Conservation (phyloP, 2,113 vertebrate genomes). For the Forbesichthys agassizii region DNA sequence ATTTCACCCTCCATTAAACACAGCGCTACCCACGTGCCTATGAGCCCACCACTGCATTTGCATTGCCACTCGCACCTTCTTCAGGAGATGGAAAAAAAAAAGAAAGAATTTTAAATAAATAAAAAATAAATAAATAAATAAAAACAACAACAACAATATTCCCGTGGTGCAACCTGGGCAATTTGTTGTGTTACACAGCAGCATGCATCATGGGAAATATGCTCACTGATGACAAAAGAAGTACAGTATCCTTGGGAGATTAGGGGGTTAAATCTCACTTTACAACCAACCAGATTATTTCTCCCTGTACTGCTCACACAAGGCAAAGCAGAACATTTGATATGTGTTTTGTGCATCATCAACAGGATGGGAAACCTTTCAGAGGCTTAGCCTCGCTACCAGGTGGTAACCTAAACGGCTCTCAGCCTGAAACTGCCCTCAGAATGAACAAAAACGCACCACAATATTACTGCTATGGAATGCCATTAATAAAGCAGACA, state of each 20-base stretch:
- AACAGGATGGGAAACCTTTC: constrained; percentile 49
- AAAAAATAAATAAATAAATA: not conserved
- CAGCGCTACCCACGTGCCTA: constrained; percentile 35
- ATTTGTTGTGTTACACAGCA: constrained; percentile 46
- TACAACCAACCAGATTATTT: constrained; percentile 64
- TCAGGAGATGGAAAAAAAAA: constrained; percentile 27
- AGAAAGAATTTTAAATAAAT: constrained; percentile 13
- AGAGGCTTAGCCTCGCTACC: constrained; percentile 52
- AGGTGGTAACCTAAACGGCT: constrained; percentile 63
- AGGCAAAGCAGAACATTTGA: constrained; percentile 48
- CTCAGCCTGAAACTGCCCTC: not conserved
- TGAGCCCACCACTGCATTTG: constrained; percentile 25
- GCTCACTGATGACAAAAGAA: constrained; percentile 48
- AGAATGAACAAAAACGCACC: constrained; percentile 26
- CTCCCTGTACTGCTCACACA: constrained; percentile 30
- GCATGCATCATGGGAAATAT: constrained; percentile 53
- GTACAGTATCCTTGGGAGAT: constrained; percentile 45
- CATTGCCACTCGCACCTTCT: constrained; percentile 23
- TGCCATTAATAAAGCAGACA: not conserved
- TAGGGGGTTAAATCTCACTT: constrained; percentile 59
- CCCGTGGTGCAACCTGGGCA: constrained; percentile 27
- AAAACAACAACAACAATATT: constrained; percentile 16
- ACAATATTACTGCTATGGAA: not conserved
- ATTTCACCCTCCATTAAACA: constrained; percentile 70
- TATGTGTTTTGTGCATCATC: constrained; percentile 57